These are phyloP conservation scores for Drosophila formosana DNA, from an alignment of 2,888 invertebrate species.

Conservation along the genomic window DNA sequence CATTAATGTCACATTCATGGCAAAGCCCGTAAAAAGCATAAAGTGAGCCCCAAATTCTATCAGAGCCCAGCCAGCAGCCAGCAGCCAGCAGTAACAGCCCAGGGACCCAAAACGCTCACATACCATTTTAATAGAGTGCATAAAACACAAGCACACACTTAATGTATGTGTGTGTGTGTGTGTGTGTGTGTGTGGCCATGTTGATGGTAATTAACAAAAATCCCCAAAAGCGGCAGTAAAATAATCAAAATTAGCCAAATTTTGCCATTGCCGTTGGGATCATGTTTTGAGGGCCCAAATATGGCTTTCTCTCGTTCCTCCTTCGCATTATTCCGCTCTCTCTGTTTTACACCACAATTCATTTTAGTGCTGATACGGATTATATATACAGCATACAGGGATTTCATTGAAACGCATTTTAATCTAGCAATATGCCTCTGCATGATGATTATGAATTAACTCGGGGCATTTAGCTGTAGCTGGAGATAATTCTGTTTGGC, in stretches of 20 bases:
- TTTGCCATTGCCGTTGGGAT: constrained; percentile 51
- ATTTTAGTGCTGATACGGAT: constrained; percentile 43
- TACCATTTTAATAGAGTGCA: constrained; percentile 70
- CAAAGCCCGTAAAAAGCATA: constrained; percentile 63
- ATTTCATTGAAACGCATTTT: constrained; percentile 3
- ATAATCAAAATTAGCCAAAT: constrained; percentile 78
- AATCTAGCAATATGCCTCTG: constrained; percentile 10
- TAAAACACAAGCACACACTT: constrained; percentile 35
- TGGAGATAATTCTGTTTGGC: background rate
- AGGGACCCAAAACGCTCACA: constrained; percentile 35
- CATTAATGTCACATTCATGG: constrained; percentile 80
- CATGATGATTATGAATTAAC: constrained; percentile 12
- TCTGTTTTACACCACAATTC: constrained; percentile 40
- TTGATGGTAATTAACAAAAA: constrained; percentile 70
- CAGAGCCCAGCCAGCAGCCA: constrained; percentile 40
- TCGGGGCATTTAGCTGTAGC: background rate
- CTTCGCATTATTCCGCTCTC: background rate
- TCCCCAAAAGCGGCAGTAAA: constrained; percentile 67
- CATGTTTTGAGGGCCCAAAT: constrained; percentile 34
- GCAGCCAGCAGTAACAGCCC: constrained; percentile 19
- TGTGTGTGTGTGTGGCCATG: constrained; percentile 28
- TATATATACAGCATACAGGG: constrained; percentile 12
- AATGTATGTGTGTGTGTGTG: constrained; percentile 22
- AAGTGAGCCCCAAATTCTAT: constrained; percentile 73
- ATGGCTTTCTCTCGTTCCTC: constrained; percentile 1